These are phyloP conservation scores for Pangasius mekongensis DNA, from an alignment of 2,797 vertebrate species.

Conservation along the genomic window DNA sequence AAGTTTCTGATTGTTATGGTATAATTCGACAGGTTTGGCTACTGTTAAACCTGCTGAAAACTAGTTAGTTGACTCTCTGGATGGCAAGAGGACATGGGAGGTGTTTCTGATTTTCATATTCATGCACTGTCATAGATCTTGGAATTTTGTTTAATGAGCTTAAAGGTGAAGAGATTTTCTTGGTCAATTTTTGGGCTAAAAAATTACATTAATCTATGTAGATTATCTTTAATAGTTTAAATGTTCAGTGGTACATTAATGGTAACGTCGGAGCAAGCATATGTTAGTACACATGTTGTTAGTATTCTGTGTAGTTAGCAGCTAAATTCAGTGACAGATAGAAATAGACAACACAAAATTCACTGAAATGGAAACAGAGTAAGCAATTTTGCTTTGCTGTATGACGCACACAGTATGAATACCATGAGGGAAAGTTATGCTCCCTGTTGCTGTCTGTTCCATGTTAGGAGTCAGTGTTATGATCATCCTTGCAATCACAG, in stretches of 20 bases:
- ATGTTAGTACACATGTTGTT: background rate
- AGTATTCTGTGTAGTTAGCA: background rate
- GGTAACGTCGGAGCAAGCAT: background rate
- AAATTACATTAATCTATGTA: background rate
- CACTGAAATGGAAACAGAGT: background rate
- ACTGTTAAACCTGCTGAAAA: background rate
- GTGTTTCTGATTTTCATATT: background rate
- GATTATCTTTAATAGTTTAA: background rate
- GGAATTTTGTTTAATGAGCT: background rate
- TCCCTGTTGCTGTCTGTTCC: background rate
- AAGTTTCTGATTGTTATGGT: background rate
- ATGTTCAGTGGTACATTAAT: too few relatives aligned
- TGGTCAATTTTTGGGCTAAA: background rate
- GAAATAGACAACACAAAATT: background rate
- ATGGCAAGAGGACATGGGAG: background rate
- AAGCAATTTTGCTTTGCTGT: background rate
- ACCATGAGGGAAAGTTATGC: background rate
- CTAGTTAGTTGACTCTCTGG: background rate
- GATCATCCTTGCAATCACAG: background rate
- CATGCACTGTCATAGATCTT: background rate
- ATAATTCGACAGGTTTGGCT: background rate
- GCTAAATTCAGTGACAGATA: background rate
- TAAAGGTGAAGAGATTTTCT: background rate
- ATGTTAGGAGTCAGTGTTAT: background rate
- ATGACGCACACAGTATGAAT: background rate